These are phyloP conservation scores for Ploceus nigricollis DNA, from an alignment of 2,113 vertebrate genomes.

Conservation along the genomic window DNA sequence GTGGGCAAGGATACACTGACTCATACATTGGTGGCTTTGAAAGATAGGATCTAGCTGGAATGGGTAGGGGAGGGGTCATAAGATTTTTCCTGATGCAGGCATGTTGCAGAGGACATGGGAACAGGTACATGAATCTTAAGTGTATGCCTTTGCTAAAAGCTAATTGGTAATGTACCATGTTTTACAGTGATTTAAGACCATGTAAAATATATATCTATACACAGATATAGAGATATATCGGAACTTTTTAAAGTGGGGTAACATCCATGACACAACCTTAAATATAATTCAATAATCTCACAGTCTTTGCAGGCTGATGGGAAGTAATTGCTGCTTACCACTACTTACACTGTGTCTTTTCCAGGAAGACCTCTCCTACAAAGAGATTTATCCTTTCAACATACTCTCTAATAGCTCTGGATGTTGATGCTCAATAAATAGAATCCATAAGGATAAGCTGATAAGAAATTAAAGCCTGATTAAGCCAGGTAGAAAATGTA, in stretches of 20 bases:
- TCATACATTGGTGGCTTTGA: neutral
- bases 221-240: neutral
- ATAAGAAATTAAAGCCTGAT: slow-evolving; percentile 5
- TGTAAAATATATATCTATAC: neutral
- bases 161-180: neutral
- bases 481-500: neutral
- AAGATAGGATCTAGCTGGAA: neutral
- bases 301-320: neutral
- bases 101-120: neutral
- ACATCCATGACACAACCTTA: neutral
- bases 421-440: neutral
- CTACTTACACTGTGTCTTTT: neutral
- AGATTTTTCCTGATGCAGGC: neutral
- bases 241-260: neutral
- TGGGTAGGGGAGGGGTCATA: rapidly evolving
- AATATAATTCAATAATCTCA: neutral
- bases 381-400: neutral
- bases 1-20: neutral
- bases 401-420: neutral
- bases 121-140: neutral
- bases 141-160: neutral
- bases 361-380: neutral
- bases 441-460: neutral
- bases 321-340: neutral
- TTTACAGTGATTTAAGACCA: neutral